Evolutionary conservation across 1,140 invertebrate species (phyloP), one percentile per base, ranked within the genome.

Genomic region (Carcinoscorpius rotundicauda): DNA sequence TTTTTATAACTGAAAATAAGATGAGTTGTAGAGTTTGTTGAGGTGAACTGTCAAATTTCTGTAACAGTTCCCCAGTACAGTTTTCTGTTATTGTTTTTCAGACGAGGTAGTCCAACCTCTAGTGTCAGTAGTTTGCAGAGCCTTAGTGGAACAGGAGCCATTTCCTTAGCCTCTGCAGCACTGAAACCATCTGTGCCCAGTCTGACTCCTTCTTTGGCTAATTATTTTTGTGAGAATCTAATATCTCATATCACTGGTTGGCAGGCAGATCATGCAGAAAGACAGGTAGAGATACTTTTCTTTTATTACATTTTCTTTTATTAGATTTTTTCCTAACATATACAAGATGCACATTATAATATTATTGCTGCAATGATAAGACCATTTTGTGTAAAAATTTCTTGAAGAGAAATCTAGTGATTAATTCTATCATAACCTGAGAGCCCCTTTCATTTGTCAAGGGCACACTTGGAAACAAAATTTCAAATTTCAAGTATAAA

Each of bases 161-260:
- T 8, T 60, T 55, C 53, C 53, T 6, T 6, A 55, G 72, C 74
- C 56, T 70, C 65, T 49, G 67, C 73, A 63, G 72, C 71, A 5
- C 69, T 73, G 5, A 76, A 74, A 64, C 73, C 78, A 50, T 70
- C 73, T 49, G 72, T 75, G 60, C 87, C 87, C 57, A 85, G 86
- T 75, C 80, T 96, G 71, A 92, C 90, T 72, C 89, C 92, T 53
- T 91, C 88, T 68, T 81, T 96, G 70, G 87, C 89, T 67, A 92
- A 95, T 80, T 91, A 95, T 80, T 92, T 91, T 78, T 84, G 91
- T 69, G 85, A 91, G 76, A 89, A 94, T 79, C 82, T 97, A 70
- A 91, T 92, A 66, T 83, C 85, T 73, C 94, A 97, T 78, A 92
- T 97, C 63, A 84, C 85, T 69, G 89, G 88, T 60, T 97, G 93